Evolutionary conservation across 2,888 invertebrate species (phyloP).

Genomic region (Lasius platythorax): DNA sequence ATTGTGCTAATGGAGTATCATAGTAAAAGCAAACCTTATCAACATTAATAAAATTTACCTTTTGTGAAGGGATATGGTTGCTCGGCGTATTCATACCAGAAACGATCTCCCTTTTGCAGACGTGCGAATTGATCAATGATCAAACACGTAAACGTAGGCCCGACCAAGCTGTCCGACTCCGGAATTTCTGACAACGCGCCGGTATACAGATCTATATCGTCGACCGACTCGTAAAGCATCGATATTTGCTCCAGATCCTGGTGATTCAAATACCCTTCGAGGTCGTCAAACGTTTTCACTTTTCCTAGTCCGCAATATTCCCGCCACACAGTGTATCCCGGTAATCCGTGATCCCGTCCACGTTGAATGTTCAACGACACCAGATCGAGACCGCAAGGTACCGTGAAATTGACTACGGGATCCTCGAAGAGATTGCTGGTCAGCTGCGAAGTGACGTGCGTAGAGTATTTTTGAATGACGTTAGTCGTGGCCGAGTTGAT

Average conservation of each 20-base stretch:
- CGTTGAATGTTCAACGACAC: constrained; percentile 96
- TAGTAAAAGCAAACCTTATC: neutral
- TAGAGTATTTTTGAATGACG: constrained; percentile 81
- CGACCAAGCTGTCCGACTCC: constrained; percentile 90
- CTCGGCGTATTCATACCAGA: constrained; percentile 94
- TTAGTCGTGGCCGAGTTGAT: constrained; percentile 88
- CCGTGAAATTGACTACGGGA: constrained; percentile 79
- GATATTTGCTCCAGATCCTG: constrained; percentile 89
- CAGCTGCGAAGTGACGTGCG: constrained; percentile 87
- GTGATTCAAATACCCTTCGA: constrained; percentile 89
- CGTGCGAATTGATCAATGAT: constrained; percentile 94
- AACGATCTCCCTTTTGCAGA: constrained; percentile 93
- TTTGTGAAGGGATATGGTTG: constrained; percentile 89
- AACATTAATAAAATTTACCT: constrained; percentile 86
- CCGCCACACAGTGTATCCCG: constrained; percentile 92
- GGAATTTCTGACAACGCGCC: constrained; percentile 95
- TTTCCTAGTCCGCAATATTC: constrained; percentile 91
- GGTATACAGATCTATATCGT: constrained; percentile 96
- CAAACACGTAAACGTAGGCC: constrained; percentile 94
- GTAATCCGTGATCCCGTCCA: constrained; percentile 95
- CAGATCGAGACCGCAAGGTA: constrained; percentile 92
- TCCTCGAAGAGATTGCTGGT: constrained; percentile 89
- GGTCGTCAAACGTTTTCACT: constrained; percentile 89
- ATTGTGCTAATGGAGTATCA: neutral
- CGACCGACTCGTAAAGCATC: constrained; percentile 91